Conservation (phyloP, 2,888 invertebrate species). For the Drosophila neotestacea region DNA sequence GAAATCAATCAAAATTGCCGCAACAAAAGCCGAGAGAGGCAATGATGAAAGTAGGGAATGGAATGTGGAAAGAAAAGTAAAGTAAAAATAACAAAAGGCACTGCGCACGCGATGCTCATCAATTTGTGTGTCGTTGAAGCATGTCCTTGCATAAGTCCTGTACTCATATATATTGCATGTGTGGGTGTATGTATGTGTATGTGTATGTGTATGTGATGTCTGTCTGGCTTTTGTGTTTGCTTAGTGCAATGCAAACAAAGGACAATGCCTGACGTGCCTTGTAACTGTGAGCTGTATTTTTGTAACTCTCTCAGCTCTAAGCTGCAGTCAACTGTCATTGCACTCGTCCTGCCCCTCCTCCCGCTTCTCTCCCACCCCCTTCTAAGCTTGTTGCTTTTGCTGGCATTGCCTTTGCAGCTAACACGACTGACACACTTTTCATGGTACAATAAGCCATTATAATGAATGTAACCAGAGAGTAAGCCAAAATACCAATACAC, state of each 20-base stretch:
- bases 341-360: neutral
- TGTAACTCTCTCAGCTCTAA: conserved; percentile 10
- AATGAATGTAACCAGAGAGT: conserved; percentile 71
- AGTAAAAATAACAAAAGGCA: conserved; percentile 66
- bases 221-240: conserved; percentile 72
- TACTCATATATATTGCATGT: conserved; percentile 13
- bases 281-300: conserved; percentile 52
- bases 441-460: conserved; percentile 80
- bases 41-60: neutral
- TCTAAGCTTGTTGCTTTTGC: conserved; percentile 44
- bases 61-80: neutral
- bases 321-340: conserved; percentile 27
- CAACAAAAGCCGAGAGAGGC: conserved; percentile 46
- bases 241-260: conserved; percentile 78
- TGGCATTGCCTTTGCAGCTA: conserved; percentile 55
- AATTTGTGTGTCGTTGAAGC: conserved; percentile 68
- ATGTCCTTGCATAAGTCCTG: conserved; percentile 62
- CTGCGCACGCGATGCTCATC: conserved; percentile 77
- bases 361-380: neutral
- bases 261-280: conserved; percentile 69
- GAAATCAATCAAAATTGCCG: conserved; percentile 78
- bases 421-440: conserved; percentile 79
- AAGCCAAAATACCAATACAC: conserved; percentile 75
- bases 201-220: conserved; percentile 35
- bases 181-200: conserved; percentile 7